Conservation (phyloP, 1,140 invertebrate species). For the Triops longicaudatus region DNA sequence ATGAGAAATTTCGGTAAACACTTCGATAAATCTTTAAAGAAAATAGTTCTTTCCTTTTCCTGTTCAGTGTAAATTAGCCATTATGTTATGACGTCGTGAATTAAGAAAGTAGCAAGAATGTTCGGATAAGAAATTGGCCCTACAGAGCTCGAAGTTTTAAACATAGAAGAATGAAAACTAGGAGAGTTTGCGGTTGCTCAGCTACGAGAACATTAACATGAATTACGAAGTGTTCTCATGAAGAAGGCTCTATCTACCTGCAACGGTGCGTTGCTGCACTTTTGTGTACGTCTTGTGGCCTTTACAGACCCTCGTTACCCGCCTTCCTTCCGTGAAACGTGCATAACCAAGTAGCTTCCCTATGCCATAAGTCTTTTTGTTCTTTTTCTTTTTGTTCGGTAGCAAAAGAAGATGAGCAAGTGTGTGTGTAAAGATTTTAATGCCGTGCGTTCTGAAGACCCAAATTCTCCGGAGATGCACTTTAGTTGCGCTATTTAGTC, state of each 20-base stretch:
- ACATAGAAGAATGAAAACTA: background rate
- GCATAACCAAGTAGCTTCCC: constrained; percentile 11
- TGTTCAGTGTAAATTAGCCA: too few species aligned
- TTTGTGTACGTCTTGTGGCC: background rate
- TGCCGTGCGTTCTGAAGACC: background rate
- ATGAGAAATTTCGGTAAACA: too few species aligned
- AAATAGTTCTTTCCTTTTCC: too few species aligned
- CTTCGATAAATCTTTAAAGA: too few species aligned
- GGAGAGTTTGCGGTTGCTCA: constrained; percentile 16
- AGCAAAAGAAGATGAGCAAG: background rate
- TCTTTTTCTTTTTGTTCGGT: background rate
- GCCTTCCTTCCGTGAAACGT: background rate
- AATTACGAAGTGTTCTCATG: constrained; percentile 1
- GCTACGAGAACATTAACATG: constrained; percentile 8
- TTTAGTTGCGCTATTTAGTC: background rate
- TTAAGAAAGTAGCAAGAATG: background rate
- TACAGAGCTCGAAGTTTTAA: background rate
- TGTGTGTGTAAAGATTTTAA: background rate
- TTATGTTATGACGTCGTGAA: too few species aligned
- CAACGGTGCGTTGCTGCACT: background rate
- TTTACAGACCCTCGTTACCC: background rate
- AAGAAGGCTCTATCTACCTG: background rate
- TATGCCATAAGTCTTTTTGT: constrained; percentile 19
- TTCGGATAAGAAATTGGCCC: background rate
- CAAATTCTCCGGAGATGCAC: constrained; percentile 2